These are phyloP conservation scores for Actenoides hombroni DNA, from an alignment of 2,113 vertebrate genomes.

Conservation along the genomic window DNA sequence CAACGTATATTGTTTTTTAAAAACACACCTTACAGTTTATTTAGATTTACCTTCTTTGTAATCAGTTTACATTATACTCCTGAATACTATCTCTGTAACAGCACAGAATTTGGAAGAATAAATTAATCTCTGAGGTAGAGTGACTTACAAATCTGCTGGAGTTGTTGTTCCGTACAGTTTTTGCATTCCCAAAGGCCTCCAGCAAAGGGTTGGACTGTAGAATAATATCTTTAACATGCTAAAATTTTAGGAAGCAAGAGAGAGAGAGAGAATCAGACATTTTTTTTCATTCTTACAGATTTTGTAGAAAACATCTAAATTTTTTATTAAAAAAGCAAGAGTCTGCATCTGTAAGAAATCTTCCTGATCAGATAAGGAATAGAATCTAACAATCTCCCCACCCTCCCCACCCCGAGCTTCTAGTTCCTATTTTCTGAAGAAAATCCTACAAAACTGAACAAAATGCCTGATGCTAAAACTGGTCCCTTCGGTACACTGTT, in stretches of 20 bases:
- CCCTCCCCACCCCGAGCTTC: not conserved
- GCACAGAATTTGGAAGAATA: not conserved
- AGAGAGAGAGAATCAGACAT: not conserved
- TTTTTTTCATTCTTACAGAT: not conserved
- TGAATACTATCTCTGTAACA: not conserved
- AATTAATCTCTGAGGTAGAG: not conserved
- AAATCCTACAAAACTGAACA: not conserved
- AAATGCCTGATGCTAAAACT: not conserved
- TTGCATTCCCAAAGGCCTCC: slow-evolving; percentile 96
- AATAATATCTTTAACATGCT: slow-evolving; percentile 99
- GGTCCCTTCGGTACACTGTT: not conserved
- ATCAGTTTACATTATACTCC: not conserved
- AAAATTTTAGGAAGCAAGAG: not conserved
- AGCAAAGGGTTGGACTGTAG: slow-evolving; percentile 95
- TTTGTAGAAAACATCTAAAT: not conserved
- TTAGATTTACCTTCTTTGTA: not conserved
- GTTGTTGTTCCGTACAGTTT: slow-evolving; percentile 98
- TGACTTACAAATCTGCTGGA: slow-evolving; percentile 96
- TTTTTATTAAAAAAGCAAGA: not conserved
- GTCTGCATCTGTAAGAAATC: not conserved
- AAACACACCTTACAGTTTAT: not conserved
- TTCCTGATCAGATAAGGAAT: not conserved
- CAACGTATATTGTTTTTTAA: not conserved
- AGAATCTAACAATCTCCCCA: not conserved
- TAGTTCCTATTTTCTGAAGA: not conserved